A percentile compares a stretch with the other conserved stretches of the same genome.
Conservation (phyloP, 2,113 vertebrate genomes). For the Pleuronectes platessa region DNA sequence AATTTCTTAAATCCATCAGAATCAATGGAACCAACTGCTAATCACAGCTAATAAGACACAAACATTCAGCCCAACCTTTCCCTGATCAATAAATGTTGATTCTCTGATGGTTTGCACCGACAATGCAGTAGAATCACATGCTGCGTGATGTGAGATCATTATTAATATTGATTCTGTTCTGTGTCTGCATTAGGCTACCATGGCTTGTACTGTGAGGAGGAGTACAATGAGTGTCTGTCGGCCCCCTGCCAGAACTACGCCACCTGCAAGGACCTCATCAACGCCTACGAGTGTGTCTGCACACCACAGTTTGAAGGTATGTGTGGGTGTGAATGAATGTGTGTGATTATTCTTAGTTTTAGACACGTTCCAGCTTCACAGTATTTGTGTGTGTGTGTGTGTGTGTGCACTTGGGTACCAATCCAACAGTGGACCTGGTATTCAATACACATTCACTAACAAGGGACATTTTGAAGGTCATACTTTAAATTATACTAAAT, state of each 20-base stretch:
- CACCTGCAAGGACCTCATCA: conserved; percentile 92
- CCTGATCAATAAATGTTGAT: no score
- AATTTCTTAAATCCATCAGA: no score
- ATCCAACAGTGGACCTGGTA: no score
- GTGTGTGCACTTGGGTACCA: no score
- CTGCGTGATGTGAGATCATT: neutral
- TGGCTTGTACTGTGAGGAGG: conserved; percentile 96
- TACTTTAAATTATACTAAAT: no score
- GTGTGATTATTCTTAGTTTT: neutral
- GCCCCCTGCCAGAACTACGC: conserved; percentile 94
- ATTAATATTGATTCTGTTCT: conserved; percentile 10
- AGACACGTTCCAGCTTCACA: neutral
- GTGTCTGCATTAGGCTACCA: conserved; percentile 88
- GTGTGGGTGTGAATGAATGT: no score
- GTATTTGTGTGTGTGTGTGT: neutral
- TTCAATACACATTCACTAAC: no score
- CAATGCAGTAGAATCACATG: neutral
- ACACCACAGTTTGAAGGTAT: conserved; percentile 92
- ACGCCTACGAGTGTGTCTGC: conserved; percentile 92
- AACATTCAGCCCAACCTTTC: no score
- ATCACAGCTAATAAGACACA: no score
- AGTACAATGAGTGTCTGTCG: conserved; percentile 95
- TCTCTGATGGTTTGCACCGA: neutral
- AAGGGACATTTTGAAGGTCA: no score
- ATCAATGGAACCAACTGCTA: no score